Conservation (phyloP, 2,797 vertebrate genomes). For the Sebastes reedi region DNA sequence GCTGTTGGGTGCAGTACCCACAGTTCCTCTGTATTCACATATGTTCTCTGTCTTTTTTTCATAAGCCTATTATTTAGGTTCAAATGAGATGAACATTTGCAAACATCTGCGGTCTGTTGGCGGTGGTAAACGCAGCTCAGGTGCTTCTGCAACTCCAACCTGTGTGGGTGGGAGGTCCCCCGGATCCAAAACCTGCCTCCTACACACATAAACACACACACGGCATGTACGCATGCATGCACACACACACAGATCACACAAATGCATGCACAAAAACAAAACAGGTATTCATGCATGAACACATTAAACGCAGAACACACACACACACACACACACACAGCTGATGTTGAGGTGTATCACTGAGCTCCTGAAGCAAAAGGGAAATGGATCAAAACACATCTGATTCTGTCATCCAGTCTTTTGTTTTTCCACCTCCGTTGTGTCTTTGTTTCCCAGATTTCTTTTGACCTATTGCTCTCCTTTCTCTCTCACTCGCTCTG, state of each 20-base stretch:
- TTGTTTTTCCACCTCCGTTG: conserved; percentile 26
- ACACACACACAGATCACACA: background rate
- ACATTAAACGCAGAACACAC: background rate
- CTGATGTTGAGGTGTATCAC: conserved; percentile 36
- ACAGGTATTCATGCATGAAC: background rate
- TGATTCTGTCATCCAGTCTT: conserved; percentile 32
- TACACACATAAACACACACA: conserved; percentile 36
- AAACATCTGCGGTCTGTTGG: conserved; percentile 64
- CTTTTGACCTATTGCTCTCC: background rate
- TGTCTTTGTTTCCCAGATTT: conserved; percentile 10
- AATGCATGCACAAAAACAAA: background rate
- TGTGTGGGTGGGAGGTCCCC: conserved; percentile 64
- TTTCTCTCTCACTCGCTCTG: background rate
- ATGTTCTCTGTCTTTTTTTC: conserved; percentile 29
- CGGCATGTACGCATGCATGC: too few relatives aligned
- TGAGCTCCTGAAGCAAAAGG: conserved; percentile 40
- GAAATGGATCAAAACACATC: conserved; percentile 34
- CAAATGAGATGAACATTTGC: conserved; percentile 64
- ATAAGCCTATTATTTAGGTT: conserved; percentile 32
- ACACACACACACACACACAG: background rate
- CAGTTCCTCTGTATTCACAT: conserved; percentile 33
- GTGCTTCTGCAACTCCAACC: conserved; percentile 67
- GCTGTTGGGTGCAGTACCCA: conserved; percentile 28
- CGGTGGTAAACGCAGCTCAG: conserved; percentile 59
- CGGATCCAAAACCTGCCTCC: conserved; percentile 64